Evolutionary conservation across 1,140 invertebrate species (phyloP).

Genomic region (Asobara japonica): DNA sequence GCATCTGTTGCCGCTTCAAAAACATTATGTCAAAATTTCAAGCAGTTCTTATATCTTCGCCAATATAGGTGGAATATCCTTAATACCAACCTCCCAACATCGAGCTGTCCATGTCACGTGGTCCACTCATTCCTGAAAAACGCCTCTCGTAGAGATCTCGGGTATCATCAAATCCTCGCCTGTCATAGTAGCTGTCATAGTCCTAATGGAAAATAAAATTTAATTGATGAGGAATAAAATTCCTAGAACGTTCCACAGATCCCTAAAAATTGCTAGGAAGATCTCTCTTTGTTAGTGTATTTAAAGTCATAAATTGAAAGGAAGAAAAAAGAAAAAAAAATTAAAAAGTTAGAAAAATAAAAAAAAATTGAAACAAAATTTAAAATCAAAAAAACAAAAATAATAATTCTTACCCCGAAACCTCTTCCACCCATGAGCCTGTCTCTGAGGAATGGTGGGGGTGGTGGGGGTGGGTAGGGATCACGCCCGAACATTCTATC

Average conservation of each 20-base stretch:
- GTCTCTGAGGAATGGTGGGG: slow-evolving; percentile 86
- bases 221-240: neutral
- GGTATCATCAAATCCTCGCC: slow-evolving; percentile 77
- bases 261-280: no score
- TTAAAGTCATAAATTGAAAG: slow-evolving; percentile 1
- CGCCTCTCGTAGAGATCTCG: slow-evolving; percentile 82
- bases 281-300: slow-evolving; percentile 9
- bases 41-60: no score
- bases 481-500: slow-evolving; percentile 85
- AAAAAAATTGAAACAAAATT: slow-evolving; percentile 1
- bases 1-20: no score
- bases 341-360: slow-evolving; percentile 4
- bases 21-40: no score
- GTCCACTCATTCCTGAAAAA: slow-evolving; percentile 74
- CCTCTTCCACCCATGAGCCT: slow-evolving; percentile 81
- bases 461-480: slow-evolving; percentile 84
- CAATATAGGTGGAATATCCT: no score
- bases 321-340: slow-evolving; percentile 2
- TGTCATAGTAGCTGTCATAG: slow-evolving; percentile 84
- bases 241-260: no score
- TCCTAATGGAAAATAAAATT: slow-evolving; percentile 70
- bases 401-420: slow-evolving; percentile 76
- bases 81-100: no score
- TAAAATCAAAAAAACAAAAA: slow-evolving; percentile 13
- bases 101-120: slow-evolving; percentile 70